These are phyloP conservation scores for Stichopus horrens DNA, from an alignment of 53 echinoderm and acorn worm genomes.

Conservation along the genomic window DNA sequence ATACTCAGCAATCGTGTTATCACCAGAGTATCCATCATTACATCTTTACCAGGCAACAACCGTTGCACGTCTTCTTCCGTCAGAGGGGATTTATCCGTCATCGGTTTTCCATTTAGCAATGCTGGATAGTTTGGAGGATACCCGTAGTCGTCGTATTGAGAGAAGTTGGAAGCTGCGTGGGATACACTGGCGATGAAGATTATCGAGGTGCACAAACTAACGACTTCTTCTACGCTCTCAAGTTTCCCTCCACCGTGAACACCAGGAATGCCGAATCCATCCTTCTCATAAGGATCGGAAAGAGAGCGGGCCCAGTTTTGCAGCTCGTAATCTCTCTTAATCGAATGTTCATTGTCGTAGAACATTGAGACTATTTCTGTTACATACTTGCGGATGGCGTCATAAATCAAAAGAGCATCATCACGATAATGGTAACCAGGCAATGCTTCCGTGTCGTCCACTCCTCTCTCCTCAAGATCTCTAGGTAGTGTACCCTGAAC, in stretches of 20 bases:
- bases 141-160: slow-evolving; percentile 82
- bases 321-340: slow-evolving; percentile 64
- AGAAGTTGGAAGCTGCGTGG: slow-evolving; percentile 77
- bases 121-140: slow-evolving; percentile 82
- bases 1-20: slow-evolving; percentile 55
- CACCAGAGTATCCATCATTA: slow-evolving; percentile 44
- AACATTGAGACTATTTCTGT: slow-evolving; percentile 15
- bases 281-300: slow-evolving; percentile 35
- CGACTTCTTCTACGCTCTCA: slow-evolving; percentile 55
- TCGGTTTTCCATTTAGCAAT: slow-evolving; percentile 58
- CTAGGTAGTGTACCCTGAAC: slow-evolving; percentile 69
- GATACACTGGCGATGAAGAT: slow-evolving; percentile 76
- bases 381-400: slow-evolving; percentile 61
- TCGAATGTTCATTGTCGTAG: slow-evolving; percentile 42
- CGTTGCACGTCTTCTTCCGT: slow-evolving; percentile 49
- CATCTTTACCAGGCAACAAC: slow-evolving; percentile 45
- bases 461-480: slow-evolving; percentile 76
- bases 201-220: slow-evolving; percentile 58
- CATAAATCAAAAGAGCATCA: slow-evolving; percentile 69
- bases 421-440: slow-evolving; percentile 87
- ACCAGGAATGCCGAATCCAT: slow-evolving; percentile 62
- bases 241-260: slow-evolving; percentile 71
- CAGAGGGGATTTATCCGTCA: slow-evolving; percentile 51
- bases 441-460: slow-evolving; percentile 64
- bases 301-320: slow-evolving; percentile 70